Evolutionary conservation across 2,797 vertebrate genomes (phyloP), one percentile per base, ranked within the genome.

Genomic region (Falco cherrug): DNA sequence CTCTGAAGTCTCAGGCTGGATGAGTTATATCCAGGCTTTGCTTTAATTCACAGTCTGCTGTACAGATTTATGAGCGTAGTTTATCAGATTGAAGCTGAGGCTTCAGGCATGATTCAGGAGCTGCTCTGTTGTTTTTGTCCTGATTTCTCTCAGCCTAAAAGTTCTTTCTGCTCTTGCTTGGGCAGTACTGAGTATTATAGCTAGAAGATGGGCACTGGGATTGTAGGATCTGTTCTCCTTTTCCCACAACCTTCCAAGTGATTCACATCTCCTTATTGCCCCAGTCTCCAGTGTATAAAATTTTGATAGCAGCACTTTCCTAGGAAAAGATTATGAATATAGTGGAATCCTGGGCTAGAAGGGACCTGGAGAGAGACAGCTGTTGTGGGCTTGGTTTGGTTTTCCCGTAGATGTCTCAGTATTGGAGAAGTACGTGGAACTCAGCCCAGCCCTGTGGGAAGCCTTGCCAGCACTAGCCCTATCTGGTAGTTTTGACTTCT

Each of bases 401-500:
- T 92, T 93, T 89, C 57, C 65, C 1, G 1, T 13, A 57, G 82
- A 63, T 37, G 24, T 54, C 79, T 96, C 84, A 3, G 61, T 71
- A 37, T 67, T 78, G 48, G 35, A 48, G 48, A 68, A 53, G 22
- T 91, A 75, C 87, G 92, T 92, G 92, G 84, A 96, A 53, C 88
- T 54, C 33, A 74, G 90, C 80, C 77, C 89, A 95, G 56, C 48
- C 60, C 39, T 2, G 0, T 64, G 51, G 25, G 2, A 25, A 90
- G 10, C 67, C 0, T 13, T 79, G 93, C 92, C 95, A 96, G 81
- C 33, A 6, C 39, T 28, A 45, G 43, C 25, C 59, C 39, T 60
- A 0, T 89, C 86, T 91, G 29, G 65, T 65, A 86, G 48, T n/a
- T 78, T 25, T 79, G 90, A 84, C 90, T 95, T 95, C 94, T 93